phyloP scores from a whole-genome alignment of 2,888 invertebrate genomes.

The Chalcosyrphus nemorum region DNA sequence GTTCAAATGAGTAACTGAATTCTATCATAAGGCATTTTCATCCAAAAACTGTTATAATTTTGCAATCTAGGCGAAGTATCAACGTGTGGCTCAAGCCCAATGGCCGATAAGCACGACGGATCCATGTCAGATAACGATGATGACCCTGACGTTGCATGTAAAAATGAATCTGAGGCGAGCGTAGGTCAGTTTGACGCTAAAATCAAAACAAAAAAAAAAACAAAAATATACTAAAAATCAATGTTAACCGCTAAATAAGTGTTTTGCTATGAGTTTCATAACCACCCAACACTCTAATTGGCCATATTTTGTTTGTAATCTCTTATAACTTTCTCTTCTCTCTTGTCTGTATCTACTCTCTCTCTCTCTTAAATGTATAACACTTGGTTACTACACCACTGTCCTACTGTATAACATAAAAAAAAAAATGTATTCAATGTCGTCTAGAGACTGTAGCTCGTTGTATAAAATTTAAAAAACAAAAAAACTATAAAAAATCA shows the following conservation, averaged over 20 bases:
- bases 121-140: conserved; percentile 77
- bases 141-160: conserved; percentile 80
- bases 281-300: conserved; percentile 71
- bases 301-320: conserved; percentile 7
- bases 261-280: conserved; percentile 73
- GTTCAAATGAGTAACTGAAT: conserved; percentile 17
- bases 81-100: conserved; percentile 81
- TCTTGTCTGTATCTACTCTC: conserved; percentile 23
- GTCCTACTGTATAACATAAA: conserved; percentile 15
- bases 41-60: conserved; percentile 62
- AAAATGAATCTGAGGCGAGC: conserved; percentile 79
- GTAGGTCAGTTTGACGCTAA: conserved; percentile 81
- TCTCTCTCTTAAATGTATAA: conserved; percentile 27
- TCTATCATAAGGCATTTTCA: conserved; percentile 20
- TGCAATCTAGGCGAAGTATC: conserved; percentile 81
- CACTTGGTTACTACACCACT: conserved; percentile 14
- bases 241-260: conserved; percentile 68
- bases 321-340: conserved; percentile 45
- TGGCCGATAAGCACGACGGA: conserved; percentile 80
- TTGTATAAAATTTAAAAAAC: conserved; percentile 27
- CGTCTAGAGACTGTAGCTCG: conserved; percentile 62
- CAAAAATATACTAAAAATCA: conserved; percentile 1
- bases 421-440: conserved; percentile 13
- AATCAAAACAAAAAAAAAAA: background rate
- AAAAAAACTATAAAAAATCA: conserved; percentile 14